Conservation (phyloP, 2,113 vertebrate species). For the Semnornis frantzii region DNA sequence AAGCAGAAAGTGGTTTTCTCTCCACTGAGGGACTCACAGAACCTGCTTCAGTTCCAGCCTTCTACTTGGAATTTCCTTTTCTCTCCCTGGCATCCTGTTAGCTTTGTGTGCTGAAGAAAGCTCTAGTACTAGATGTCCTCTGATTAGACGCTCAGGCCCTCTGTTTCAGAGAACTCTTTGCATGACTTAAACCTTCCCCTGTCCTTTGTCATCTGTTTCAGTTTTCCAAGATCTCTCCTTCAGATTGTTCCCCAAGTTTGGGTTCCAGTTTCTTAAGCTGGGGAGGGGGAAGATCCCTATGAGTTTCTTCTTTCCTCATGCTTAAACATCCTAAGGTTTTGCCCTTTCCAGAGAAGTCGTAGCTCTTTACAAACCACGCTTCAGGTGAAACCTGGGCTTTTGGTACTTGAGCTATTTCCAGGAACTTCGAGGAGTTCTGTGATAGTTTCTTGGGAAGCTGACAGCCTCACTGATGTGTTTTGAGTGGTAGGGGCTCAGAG, state of each 20-base stretch:
- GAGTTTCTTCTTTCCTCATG: neutral
- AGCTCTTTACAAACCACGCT: neutral
- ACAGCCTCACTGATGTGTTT: neutral
- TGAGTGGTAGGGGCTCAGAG: neutral
- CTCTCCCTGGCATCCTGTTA: neutral
- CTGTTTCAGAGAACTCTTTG: neutral
- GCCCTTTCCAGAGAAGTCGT: neutral
- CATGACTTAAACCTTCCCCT: neutral
- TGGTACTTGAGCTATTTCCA: neutral
- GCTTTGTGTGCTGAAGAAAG: neutral
- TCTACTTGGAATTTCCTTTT: neutral
- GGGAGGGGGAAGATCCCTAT: neutral
- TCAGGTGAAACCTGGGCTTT: neutral
- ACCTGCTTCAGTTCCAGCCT: neutral
- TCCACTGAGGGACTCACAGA: neutral
- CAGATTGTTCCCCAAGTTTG: neutral
- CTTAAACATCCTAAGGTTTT: neutral
- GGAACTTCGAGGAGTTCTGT: neutral
- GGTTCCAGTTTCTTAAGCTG: neutral
- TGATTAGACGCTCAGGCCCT: neutral
- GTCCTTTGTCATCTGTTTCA: neutral
- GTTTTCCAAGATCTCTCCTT: neutral
- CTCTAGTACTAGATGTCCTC: neutral
- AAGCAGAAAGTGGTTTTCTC: neutral
- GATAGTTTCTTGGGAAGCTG: neutral